Conservation (phyloP, 53 echinoderm and acorn worm genomes). For the Apostichopus leukothele region DNA sequence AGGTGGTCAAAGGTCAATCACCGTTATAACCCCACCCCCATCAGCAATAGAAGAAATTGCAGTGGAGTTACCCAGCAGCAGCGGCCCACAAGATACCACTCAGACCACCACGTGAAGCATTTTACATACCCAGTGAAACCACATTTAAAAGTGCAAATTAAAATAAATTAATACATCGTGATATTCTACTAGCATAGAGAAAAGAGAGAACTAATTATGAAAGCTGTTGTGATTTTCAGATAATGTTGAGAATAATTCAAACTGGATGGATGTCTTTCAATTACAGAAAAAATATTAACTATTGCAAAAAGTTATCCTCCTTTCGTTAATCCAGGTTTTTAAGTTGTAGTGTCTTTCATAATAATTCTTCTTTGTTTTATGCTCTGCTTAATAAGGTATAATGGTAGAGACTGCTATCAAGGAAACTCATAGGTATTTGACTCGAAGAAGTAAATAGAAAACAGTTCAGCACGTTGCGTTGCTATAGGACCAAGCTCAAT, state of each 20-base stretch:
- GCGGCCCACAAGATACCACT: neutral
- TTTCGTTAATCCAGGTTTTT: neutral
- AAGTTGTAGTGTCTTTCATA: neutral
- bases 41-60: conserved; percentile 17
- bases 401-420: too few relatives aligned
- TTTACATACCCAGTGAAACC: neutral
- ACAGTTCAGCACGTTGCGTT: too few relatives aligned
- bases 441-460: too few relatives aligned
- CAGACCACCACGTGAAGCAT: neutral
- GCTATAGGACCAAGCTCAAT: too few relatives aligned
- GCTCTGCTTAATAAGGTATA: too few relatives aligned
- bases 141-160: neutral
- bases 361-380: neutral
- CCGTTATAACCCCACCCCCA: conserved; percentile 6
- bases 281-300: neutral
- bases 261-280: neutral
- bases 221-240: neutral
- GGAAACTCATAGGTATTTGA: too few relatives aligned
- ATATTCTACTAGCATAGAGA: neutral
- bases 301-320: too few relatives aligned
- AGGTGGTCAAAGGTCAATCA: neutral
- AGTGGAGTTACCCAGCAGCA: neutral
- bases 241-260: neutral
- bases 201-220: neutral
- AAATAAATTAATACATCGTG: neutral